Evolutionary conservation across 1,140 invertebrate genomes (phyloP).

Genomic region (Monochamus saltuarius): DNA sequence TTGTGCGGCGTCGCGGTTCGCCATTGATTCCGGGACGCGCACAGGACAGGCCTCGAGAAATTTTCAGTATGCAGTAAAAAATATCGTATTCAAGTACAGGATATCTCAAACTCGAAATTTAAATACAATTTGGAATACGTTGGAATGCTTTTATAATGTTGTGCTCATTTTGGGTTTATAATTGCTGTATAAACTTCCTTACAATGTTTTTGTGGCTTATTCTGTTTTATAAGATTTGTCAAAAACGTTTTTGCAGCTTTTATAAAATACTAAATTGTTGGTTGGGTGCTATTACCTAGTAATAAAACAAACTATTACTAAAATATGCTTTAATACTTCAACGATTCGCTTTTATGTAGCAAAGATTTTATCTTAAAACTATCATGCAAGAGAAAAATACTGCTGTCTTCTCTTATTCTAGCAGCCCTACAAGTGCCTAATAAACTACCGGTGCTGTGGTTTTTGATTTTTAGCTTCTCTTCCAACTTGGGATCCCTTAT

Average conservation of each 20-base stretch:
- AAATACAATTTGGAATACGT: too few relatives aligned
- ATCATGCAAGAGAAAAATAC: conserved; percentile 40
- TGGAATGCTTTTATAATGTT: too few relatives aligned
- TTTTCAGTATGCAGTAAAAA: too few relatives aligned
- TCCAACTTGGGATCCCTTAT: conserved; percentile 5
- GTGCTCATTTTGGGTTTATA: too few relatives aligned
- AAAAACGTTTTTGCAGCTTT: too few relatives aligned
- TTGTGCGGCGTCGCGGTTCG: conserved; percentile 31
- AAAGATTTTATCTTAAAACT: conserved; percentile 42
- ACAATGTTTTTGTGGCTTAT: too few relatives aligned
- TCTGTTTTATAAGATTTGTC: too few relatives aligned
- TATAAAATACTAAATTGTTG: too few relatives aligned
- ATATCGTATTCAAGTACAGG: too few relatives aligned
- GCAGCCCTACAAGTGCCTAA: conserved; percentile 43
- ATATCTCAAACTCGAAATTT: too few relatives aligned
- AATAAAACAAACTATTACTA: neutral
- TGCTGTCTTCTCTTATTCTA: conserved; percentile 42
- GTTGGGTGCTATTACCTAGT: too few relatives aligned
- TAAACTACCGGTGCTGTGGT: conserved; percentile 24
- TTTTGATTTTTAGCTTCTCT: conserved; percentile 15
- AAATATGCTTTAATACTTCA: conserved; percentile 30
- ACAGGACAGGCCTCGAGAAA: neutral
- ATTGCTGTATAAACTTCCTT: too few relatives aligned
- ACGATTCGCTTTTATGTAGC: conserved; percentile 37
- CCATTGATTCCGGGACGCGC: conserved; percentile 32